Percentiles rank a stretch among this genome's conserved stretches.
These are phyloP conservation scores for Centruroides sculpturatus DNA, from an alignment of 1,140 invertebrate genomes.

Conservation along the genomic window DNA sequence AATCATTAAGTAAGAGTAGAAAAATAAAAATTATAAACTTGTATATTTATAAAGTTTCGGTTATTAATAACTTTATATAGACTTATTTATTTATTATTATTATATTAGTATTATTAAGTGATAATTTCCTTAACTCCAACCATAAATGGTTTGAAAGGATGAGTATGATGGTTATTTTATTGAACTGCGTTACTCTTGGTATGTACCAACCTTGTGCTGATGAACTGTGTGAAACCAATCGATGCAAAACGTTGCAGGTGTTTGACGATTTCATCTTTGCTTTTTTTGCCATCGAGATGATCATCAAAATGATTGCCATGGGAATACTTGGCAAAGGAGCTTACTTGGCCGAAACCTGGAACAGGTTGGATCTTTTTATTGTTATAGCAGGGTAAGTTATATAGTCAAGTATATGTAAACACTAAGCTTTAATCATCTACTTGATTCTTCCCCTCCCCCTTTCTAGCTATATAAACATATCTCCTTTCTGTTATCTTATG, in stretches of 20 bases:
- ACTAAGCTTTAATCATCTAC: too few relatives aligned
- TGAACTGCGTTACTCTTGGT: constrained; percentile 96
- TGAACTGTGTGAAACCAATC: constrained; percentile 62
- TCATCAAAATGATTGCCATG: constrained; percentile 97
- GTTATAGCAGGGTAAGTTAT: constrained; percentile 76
- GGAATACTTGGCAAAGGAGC: constrained; percentile 88
- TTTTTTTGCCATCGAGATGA: constrained; percentile 93
- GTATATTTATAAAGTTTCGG: neutral
- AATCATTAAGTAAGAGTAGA: neutral
- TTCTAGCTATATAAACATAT: too few relatives aligned
- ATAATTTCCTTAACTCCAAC: constrained; percentile 4
- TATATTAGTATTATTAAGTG: constrained; percentile 5
- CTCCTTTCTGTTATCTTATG: too few relatives aligned
- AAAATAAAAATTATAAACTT: neutral
- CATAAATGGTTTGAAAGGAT: constrained; percentile 95
- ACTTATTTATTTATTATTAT: constrained; percentile 11
- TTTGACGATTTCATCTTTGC: constrained; percentile 98
- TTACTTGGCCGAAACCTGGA: constrained; percentile 96
- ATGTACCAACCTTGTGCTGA: constrained; percentile 99
- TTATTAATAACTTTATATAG: constrained; percentile 1
- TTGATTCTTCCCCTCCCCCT: too few relatives aligned
- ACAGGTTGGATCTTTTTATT: constrained; percentile 96
- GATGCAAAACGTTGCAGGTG: constrained; percentile 80
- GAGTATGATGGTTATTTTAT: constrained; percentile 93
- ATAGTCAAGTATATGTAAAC: neutral